A percentile compares a stretch with the other conserved stretches of the same genome.
Conservation (phyloP, 2,888 invertebrate genomes). For the Idaea straminata region DNA sequence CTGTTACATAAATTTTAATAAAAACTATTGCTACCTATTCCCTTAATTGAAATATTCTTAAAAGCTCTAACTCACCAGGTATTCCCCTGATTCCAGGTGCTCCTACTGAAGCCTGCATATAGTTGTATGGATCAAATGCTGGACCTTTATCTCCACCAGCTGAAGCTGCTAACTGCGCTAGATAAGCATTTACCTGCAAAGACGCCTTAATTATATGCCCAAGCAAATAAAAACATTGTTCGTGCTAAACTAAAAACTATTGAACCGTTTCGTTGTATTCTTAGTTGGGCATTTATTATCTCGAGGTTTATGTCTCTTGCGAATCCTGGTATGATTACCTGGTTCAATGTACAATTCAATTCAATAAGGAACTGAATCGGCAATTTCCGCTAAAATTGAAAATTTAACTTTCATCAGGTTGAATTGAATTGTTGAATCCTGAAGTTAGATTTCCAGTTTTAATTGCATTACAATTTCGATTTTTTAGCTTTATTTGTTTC, state of each 20-base stretch:
- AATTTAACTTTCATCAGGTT: no score
- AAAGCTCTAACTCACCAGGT: slow-evolving; percentile 76
- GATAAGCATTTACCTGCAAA: slow-evolving; percentile 83
- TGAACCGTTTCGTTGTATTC: not conserved
- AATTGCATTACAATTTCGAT: no score
- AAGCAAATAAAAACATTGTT: slow-evolving; percentile 4
- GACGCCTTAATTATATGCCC: not conserved
- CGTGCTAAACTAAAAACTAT: not conserved
- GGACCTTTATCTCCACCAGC: slow-evolving; percentile 90
- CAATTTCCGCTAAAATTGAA: no score
- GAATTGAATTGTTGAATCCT: no score
- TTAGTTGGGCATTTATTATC: no score
- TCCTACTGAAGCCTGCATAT: slow-evolving; percentile 89
- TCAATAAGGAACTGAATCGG: no score
- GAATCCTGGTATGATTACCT: no score
- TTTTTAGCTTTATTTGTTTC: no score
- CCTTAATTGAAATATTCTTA: not conserved
- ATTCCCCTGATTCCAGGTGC: slow-evolving; percentile 90
- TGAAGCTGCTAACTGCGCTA: slow-evolving; percentile 86
- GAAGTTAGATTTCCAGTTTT: no score
- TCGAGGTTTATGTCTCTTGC: no score
- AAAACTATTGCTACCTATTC: not conserved
- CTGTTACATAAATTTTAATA: no score
- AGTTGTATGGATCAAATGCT: slow-evolving; percentile 84
- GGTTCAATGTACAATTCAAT: no score